These are phyloP conservation scores for Stomorhina lunata DNA, from an alignment of 2,888 invertebrate species.

Conservation along the genomic window DNA sequence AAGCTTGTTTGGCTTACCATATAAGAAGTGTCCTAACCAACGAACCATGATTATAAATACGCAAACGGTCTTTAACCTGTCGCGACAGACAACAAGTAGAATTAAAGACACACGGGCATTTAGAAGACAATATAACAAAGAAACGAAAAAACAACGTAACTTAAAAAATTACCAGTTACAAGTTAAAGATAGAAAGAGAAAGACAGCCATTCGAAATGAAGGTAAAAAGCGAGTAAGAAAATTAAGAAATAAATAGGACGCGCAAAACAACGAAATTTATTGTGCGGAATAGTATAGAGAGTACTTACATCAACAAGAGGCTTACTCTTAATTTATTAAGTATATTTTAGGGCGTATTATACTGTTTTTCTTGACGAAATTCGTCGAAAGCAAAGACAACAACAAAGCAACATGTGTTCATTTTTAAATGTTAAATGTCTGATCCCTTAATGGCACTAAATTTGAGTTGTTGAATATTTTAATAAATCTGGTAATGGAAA, in stretches of 20 bases:
- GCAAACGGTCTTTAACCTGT: slow-evolving; percentile 64
- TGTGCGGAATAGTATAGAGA: slow-evolving; percentile 24
- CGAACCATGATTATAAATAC: slow-evolving; percentile 48
- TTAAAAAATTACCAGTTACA: not conserved
- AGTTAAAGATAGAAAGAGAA: too few species aligned
- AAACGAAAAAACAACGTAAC: not conserved
- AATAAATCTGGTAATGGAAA: not conserved
- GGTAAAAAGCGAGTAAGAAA: not conserved
- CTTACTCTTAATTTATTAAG: not conserved
- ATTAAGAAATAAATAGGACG: slow-evolving; percentile 12
- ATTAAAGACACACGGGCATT: not conserved
- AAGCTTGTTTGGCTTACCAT: slow-evolving; percentile 13
- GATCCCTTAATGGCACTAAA: not conserved
- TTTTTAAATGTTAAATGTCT: not conserved
- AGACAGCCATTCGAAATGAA: not conserved
- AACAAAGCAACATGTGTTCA: not conserved
- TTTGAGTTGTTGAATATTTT: not conserved
- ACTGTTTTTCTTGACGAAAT: not conserved
- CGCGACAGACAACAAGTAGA: slow-evolving; percentile 51
- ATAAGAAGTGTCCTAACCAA: not conserved
- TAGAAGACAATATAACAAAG: not conserved
- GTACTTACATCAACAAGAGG: not conserved
- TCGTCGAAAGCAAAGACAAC: not conserved
- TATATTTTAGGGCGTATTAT: slow-evolving; percentile 4
- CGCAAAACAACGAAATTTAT: slow-evolving; percentile 12